Evolutionary conservation across 2,888 invertebrate genomes (phyloP).

Genomic region (Phragmatobia fuliginosa): DNA sequence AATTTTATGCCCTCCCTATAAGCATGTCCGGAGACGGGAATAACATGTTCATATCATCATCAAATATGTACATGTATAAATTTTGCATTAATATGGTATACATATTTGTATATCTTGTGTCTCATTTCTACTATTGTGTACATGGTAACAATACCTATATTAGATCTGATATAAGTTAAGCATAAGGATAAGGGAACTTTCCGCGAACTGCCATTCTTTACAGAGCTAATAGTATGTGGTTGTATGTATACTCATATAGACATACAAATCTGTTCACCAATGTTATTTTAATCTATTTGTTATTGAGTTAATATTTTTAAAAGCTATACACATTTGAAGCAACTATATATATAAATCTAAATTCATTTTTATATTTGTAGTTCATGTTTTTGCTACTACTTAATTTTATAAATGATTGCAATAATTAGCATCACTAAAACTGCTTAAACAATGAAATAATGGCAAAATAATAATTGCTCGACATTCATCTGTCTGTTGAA

Average conservation of each 20-base stretch:
- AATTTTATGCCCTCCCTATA: slow-evolving; percentile 69
- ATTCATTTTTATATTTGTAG: neutral
- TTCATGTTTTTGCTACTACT: neutral
- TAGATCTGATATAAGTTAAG: slow-evolving; percentile 12
- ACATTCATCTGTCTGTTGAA: neutral
- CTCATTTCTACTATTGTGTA: slow-evolving; percentile 15
- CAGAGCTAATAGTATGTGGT: slow-evolving; percentile 3
- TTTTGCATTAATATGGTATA: slow-evolving; percentile 30
- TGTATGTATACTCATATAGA: neutral
- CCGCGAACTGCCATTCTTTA: slow-evolving; percentile 10
- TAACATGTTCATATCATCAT: slow-evolving; percentile 48
- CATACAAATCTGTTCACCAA: neutral
- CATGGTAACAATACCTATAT: slow-evolving; percentile 12
- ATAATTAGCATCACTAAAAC: neutral
- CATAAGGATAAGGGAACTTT: slow-evolving; percentile 13
- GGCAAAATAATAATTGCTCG: neutral
- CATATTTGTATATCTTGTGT: slow-evolving; percentile 22
- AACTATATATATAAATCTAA: too few species aligned
- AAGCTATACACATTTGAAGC: too few species aligned
- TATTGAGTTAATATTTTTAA: too few species aligned
- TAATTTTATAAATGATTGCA: neutral
- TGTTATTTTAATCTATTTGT: neutral
- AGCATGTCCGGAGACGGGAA: slow-evolving; percentile 54
- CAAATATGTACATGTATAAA: slow-evolving; percentile 35
- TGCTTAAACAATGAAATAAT: neutral